Evolutionary conservation across 1,140 invertebrate species (phyloP).

Genomic region (Drosophila ercepeae): DNA sequence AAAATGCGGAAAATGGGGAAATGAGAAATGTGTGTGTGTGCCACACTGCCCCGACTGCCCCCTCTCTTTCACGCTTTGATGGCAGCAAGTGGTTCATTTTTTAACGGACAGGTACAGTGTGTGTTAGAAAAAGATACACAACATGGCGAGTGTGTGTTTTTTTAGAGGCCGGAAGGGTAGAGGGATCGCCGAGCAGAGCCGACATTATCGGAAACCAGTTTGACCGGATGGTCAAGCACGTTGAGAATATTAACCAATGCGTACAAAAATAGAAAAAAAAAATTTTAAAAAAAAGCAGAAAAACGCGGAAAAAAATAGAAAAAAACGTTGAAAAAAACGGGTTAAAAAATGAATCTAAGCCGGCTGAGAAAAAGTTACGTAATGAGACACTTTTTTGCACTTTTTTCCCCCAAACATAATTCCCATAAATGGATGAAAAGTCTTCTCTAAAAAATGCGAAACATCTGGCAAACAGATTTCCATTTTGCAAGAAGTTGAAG

Average conservation of each 20-base stretch:
- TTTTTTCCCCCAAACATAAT: neutral
- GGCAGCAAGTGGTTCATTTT: slow-evolving; percentile 15
- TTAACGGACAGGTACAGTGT: slow-evolving; percentile 40
- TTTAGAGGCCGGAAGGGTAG: neutral
- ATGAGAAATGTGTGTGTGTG: slow-evolving; percentile 51
- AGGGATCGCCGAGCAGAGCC: too few species aligned
- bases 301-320: neutral
- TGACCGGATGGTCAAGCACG: slow-evolving; percentile 49
- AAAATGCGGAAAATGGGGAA: slow-evolving; percentile 45
- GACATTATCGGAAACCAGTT: slow-evolving; percentile 33
- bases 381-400: slow-evolving; percentile 19
- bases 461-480: slow-evolving; percentile 4
- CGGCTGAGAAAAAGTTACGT: slow-evolving; percentile 25
- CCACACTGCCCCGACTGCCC: neutral
- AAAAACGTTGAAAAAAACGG: slow-evolving; percentile 10
- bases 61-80: neutral
- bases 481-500: neutral
- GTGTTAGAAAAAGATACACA: slow-evolving; percentile 19
- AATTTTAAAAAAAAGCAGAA: slow-evolving; percentile 8
- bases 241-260: slow-evolving; percentile 36
- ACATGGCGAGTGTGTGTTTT: neutral
- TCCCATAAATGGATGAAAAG: neutral
- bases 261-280: slow-evolving; percentile 1
- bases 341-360: too few species aligned
- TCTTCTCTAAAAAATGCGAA: neutral